These are phyloP conservation scores for Terebella lapidaria DNA, from an alignment of 2,888 invertebrate species.

Conservation along the genomic window DNA sequence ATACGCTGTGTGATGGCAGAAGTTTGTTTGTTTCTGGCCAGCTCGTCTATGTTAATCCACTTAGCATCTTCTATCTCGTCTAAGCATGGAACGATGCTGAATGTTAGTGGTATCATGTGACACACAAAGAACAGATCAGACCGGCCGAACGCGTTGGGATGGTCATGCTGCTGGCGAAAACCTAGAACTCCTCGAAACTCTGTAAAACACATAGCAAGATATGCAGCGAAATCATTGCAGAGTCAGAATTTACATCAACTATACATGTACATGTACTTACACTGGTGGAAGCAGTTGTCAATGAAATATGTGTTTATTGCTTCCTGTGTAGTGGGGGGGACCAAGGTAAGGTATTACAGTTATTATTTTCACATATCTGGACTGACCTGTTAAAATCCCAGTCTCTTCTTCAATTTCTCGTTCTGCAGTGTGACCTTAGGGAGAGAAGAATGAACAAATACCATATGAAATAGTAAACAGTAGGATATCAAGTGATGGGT, in stretches of 20 bases:
- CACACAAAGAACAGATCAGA: slow-evolving; percentile 48
- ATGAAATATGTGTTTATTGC: too few relatives aligned
- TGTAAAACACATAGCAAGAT: slow-evolving; percentile 30
- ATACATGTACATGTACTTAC: too few relatives aligned
- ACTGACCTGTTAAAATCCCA: slow-evolving; percentile 35
- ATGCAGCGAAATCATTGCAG: too few relatives aligned
- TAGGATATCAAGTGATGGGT: too few relatives aligned
- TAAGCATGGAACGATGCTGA: slow-evolving; percentile 36
- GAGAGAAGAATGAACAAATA: not conserved
- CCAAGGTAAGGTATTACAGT: too few relatives aligned
- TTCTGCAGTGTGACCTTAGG: slow-evolving; percentile 39
- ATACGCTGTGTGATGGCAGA: slow-evolving; percentile 31
- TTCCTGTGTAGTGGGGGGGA: too few relatives aligned
- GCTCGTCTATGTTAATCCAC: slow-evolving; percentile 40
- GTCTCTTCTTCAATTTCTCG: slow-evolving; percentile 50
- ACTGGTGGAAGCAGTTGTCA: too few relatives aligned
- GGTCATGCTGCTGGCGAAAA: slow-evolving; percentile 45
- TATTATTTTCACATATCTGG: not conserved
- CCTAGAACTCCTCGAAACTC: slow-evolving; percentile 44
- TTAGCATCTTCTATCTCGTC: slow-evolving; percentile 38
- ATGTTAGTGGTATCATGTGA: slow-evolving; percentile 38
- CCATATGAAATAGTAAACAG: too few relatives aligned
- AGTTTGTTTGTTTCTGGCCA: slow-evolving; percentile 25
- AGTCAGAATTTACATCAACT: too few relatives aligned
- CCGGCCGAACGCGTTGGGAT: slow-evolving; percentile 46